These are phyloP conservation scores for Macrophya annulata DNA, from an alignment of 2,888 invertebrate genomes.

Conservation along the genomic window DNA sequence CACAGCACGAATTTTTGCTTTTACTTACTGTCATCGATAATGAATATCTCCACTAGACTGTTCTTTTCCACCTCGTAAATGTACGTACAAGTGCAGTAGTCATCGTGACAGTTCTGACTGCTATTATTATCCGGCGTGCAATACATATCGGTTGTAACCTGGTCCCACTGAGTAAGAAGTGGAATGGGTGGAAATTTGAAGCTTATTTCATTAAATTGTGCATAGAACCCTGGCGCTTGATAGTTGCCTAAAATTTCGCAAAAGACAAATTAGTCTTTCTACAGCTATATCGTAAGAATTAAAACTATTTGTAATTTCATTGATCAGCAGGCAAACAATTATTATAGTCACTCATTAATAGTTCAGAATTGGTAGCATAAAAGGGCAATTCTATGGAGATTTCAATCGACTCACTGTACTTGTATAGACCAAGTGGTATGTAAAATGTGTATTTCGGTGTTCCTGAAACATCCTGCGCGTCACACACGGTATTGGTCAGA, in stretches of 20 bases:
- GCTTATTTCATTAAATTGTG: constrained; percentile 78
- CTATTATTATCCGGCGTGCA: constrained; percentile 67
- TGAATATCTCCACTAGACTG: constrained; percentile 77
- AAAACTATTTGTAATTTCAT: background rate
- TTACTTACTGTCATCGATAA: constrained; percentile 76
- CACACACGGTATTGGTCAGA: constrained; percentile 61
- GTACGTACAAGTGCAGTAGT: constrained; percentile 78
- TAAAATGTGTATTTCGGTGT: constrained; percentile 68
- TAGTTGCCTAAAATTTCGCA: constrained; percentile 59
- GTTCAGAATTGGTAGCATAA: background rate
- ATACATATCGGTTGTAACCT: constrained; percentile 68
- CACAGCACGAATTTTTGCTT: background rate
- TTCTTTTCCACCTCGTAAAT: constrained; percentile 69
- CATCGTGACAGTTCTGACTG: constrained; percentile 69
- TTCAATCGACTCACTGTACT: constrained; percentile 63
- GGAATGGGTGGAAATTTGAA: constrained; percentile 76
- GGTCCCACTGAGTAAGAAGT: constrained; percentile 75
- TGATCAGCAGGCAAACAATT: background rate
- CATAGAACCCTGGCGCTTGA: constrained; percentile 67
- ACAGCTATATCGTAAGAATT: background rate
- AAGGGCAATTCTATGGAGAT: background rate
- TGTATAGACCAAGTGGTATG: constrained; percentile 65
- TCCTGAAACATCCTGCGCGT: constrained; percentile 59
- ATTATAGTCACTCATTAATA: background rate
- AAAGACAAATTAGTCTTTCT: constrained; percentile 24